Percentiles rank a stretch among this genome's conserved stretches.
These are phyloP conservation scores for Terebella lapidaria DNA, from an alignment of 2,888 invertebrate genomes.

Conservation along the genomic window DNA sequence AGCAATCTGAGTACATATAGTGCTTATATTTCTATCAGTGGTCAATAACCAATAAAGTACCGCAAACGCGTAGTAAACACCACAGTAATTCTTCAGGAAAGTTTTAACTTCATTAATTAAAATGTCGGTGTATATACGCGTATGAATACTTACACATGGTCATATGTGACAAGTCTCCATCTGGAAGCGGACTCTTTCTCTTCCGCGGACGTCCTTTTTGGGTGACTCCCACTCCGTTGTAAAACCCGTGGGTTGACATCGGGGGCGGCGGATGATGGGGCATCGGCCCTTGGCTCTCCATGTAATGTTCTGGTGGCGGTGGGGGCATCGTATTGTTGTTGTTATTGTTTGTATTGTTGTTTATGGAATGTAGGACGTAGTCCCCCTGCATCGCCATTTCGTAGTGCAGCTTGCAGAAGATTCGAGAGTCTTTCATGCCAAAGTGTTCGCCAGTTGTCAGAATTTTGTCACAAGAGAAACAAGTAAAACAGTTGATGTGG, in stretches of 20 bases:
- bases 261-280: neutral
- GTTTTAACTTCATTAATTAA: too few species aligned
- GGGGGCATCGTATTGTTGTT: neutral
- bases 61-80: too few species aligned
- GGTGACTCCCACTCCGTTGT: neutral
- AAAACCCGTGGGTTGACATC: neutral
- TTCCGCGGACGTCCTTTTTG: constrained; percentile 24
- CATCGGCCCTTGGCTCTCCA: neutral
- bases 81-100: too few species aligned
- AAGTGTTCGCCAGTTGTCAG: constrained; percentile 86
- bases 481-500: constrained; percentile 85
- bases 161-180: neutral
- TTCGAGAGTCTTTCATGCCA: constrained; percentile 76
- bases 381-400: neutral
- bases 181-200: constrained; percentile 10
- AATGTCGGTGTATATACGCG: neutral
- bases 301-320: neutral
- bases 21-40: too few species aligned
- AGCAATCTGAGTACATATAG: too few species aligned
- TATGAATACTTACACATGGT: neutral
- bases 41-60: too few species aligned
- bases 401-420: constrained; percentile 63
- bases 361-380: neutral
- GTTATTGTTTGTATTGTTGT: neutral
- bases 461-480: constrained; percentile 74